These are phyloP conservation scores for Agelas oroides DNA, from an alignment of 37 sponge, comb jelly and placozoan genomes.

Conservation along the genomic window DNA sequence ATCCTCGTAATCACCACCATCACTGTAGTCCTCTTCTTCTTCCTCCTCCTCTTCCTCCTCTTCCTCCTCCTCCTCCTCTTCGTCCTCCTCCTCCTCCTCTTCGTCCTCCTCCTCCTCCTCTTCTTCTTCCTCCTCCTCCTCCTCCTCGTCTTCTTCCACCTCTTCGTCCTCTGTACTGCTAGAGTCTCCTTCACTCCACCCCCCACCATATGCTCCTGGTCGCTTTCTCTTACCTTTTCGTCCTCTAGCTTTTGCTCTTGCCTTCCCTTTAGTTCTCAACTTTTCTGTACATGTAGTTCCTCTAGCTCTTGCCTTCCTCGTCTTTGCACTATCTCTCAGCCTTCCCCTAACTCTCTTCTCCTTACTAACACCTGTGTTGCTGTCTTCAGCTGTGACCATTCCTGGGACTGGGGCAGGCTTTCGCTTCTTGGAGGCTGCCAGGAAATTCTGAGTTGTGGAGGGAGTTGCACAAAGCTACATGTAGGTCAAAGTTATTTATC, in stretches of 20 bases:
- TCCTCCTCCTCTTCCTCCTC: not conserved
- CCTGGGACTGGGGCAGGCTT: too few relatives aligned
- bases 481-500: too few relatives aligned
- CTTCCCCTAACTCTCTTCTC: too few relatives aligned
- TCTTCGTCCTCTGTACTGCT: not conserved
- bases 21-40: not conserved
- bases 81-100: not conserved
- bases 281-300: too few relatives aligned
- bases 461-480: too few relatives aligned
- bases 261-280: too few relatives aligned
- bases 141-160: not conserved
- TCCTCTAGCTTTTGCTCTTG: not conserved
- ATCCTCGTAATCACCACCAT: not conserved
- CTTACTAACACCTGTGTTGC: too few relatives aligned
- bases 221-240: not conserved
- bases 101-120: constrained; percentile 1
- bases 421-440: too few relatives aligned
- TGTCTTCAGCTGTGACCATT: too few relatives aligned
- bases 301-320: too few relatives aligned
- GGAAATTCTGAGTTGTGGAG: too few relatives aligned
- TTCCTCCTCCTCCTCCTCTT: constrained; percentile 3
- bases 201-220: not conserved
- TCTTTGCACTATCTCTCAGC: too few relatives aligned
- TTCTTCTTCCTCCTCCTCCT: constrained; percentile 8
- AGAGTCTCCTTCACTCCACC: not conserved